phyloP scores from a whole-genome alignment of 2,888 invertebrate species.

The Perizoma affinitatum region DNA sequence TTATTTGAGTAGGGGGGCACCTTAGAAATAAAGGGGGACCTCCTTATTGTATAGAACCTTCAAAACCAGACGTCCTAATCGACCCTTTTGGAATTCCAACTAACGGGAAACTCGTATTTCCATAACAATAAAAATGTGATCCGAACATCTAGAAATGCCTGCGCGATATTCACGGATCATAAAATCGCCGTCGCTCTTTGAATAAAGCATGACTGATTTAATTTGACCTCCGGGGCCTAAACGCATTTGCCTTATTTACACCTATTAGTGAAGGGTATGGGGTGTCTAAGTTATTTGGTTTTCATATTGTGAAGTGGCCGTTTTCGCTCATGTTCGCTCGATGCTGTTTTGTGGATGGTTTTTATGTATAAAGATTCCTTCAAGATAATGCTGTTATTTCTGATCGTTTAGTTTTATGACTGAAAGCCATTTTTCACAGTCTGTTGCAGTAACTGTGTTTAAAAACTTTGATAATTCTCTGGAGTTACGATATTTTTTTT shows the following conservation, averaged over 20 bases:
- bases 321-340: conserved; percentile 58
- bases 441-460: conserved; percentile 7
- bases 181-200: conserved; percentile 75
- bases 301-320: conserved; percentile 56
- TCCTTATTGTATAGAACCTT: conserved; percentile 78
- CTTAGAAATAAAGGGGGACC: conserved; percentile 74
- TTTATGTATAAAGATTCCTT: conserved; percentile 49
- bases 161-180: conserved; percentile 83
- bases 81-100: conserved; percentile 83
- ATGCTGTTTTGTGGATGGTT: conserved; percentile 60
- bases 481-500: background rate
- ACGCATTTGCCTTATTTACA: conserved; percentile 47
- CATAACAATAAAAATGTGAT: conserved; percentile 84
- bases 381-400: conserved; percentile 56
- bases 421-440: conserved; percentile 33
- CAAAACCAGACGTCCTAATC: conserved; percentile 83
- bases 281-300: conserved; percentile 68
- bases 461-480: background rate
- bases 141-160: conserved; percentile 83
- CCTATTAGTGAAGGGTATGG: conserved; percentile 53
- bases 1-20: conserved; percentile 54
- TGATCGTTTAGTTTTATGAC: conserved; percentile 44
- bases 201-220: conserved; percentile 69
- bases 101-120: conserved; percentile 83
- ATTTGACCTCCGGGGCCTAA: conserved; percentile 63